phyloP scores from a whole-genome alignment of 2,888 invertebrate species.

The Tanypteryx hageni region DNA sequence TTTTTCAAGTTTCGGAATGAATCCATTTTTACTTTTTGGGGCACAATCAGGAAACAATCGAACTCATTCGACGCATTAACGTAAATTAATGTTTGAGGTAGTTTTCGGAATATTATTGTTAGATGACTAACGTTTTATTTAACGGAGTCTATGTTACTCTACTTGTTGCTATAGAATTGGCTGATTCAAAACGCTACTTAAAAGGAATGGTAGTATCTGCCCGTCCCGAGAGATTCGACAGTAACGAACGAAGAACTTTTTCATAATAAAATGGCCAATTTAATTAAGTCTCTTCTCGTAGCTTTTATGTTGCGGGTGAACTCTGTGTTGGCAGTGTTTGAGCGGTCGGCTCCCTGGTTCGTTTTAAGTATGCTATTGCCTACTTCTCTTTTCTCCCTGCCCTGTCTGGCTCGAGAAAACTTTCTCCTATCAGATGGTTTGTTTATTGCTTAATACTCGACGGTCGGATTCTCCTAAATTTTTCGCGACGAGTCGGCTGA shows the following conservation, averaged over 20 bases:
- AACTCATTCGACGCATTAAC: too few relatives aligned
- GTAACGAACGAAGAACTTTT: background rate
- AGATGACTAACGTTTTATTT: too few relatives aligned
- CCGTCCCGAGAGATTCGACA: background rate
- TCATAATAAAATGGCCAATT: background rate
- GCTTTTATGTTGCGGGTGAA: background rate
- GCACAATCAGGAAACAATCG: too few relatives aligned
- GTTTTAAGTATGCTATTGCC: conserved; percentile 1
- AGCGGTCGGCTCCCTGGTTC: conserved; percentile 4
- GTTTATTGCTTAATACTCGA: conserved; percentile 58
- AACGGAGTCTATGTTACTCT: too few relatives aligned
- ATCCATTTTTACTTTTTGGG: too few relatives aligned
- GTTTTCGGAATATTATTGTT: too few relatives aligned
- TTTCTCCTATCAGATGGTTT: conserved; percentile 60
- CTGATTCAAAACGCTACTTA: background rate
- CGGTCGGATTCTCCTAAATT: conserved; percentile 52
- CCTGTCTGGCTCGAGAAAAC: conserved; percentile 54
- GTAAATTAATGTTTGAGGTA: too few relatives aligned
- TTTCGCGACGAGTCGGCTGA: conserved; percentile 33
- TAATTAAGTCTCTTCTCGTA: background rate
- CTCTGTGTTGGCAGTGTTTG: background rate
- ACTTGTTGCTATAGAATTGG: background rate
- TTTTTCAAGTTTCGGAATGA: too few relatives aligned
- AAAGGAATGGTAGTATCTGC: background rate
- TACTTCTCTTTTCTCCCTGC: conserved; percentile 14